phyloP scores from a whole-genome alignment of 2,113 vertebrate genomes.

The Brachirus orientalis region DNA sequence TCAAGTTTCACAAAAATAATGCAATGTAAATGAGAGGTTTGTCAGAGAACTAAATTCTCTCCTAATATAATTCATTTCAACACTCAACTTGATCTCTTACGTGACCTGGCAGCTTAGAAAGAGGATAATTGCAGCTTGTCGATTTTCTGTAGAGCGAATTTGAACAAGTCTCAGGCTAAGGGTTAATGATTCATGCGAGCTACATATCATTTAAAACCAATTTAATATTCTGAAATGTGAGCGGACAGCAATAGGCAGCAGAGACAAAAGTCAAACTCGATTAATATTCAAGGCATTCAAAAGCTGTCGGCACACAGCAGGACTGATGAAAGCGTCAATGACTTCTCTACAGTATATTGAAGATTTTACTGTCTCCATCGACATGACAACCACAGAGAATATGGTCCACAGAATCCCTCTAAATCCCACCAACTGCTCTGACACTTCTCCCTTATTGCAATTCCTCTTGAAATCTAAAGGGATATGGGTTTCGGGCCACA shows the following conservation, averaged over 20 bases:
- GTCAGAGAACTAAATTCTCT: slow-evolving; percentile 16
- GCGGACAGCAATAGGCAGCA: slow-evolving; percentile 44
- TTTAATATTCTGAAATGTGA: slow-evolving; percentile 61
- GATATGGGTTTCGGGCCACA: too few species aligned
- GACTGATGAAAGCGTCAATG: slow-evolving; percentile 36
- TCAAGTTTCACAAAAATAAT: background rate
- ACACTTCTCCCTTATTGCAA: slow-evolving; percentile 6
- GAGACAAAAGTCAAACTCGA: slow-evolving; percentile 39
- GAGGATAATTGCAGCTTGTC: slow-evolving; percentile 57
- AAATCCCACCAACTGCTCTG: slow-evolving; percentile 23
- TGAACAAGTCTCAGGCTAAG: slow-evolving; percentile 42
- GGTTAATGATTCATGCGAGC: slow-evolving; percentile 69
- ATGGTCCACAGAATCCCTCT: slow-evolving; percentile 5
- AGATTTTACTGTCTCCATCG: slow-evolving; percentile 12
- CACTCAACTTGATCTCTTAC: slow-evolving; percentile 42
- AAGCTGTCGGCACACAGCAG: slow-evolving; percentile 39
- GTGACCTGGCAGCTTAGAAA: slow-evolving; percentile 42
- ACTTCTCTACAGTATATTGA: slow-evolving; percentile 16
- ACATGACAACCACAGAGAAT: background rate
- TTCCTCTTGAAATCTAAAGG: slow-evolving; percentile 29
- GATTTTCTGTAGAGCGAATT: slow-evolving; percentile 44
- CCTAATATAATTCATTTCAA: slow-evolving; percentile 34
- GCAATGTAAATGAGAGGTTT: slow-evolving; percentile 16
- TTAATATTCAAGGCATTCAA: slow-evolving; percentile 56
- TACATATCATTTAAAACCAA: slow-evolving; percentile 63